Percentiles rank a stretch among this genome's conserved stretches.
Conservation (phyloP, 2,113 vertebrate species). For the Ophiodon elongatus region DNA sequence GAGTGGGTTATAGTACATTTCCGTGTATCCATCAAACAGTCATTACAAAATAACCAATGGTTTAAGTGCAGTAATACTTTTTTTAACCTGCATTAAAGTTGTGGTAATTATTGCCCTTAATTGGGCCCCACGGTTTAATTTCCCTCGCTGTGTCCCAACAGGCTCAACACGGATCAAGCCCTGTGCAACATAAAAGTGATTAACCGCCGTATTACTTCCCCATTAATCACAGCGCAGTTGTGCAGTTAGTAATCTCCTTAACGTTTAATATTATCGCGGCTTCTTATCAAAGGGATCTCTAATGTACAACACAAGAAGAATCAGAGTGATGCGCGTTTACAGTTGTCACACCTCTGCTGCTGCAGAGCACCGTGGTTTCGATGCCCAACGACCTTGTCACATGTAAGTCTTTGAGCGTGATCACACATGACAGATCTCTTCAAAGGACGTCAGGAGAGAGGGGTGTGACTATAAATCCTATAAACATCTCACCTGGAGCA, state of each 20-base stretch:
- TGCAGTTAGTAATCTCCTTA: constrained; percentile 76
- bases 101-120: background rate
- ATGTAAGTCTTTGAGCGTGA: constrained; percentile 61
- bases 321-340: constrained; percentile 35
- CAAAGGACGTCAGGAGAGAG: constrained; percentile 59
- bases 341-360: constrained; percentile 64
- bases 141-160: background rate
- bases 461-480: constrained; percentile 51
- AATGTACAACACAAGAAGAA: constrained; percentile 52
- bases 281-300: constrained; percentile 69
- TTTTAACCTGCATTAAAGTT: background rate
- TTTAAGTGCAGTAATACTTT: background rate
- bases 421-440: constrained; percentile 73
- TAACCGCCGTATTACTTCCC: constrained; percentile 53
- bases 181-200: constrained; percentile 39
- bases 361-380: constrained; percentile 81
- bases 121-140: background rate
- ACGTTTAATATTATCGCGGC: constrained; percentile 68
- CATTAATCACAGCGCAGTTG: constrained; percentile 78
- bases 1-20: too few relatives aligned
- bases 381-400: constrained; percentile 56
- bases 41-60: background rate
- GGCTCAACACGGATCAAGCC: background rate
- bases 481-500: constrained; percentile 44
- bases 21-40: background rate